These are phyloP conservation scores for Drosophila neocordata DNA, from an alignment of 1,140 invertebrate species.

Conservation along the genomic window DNA sequence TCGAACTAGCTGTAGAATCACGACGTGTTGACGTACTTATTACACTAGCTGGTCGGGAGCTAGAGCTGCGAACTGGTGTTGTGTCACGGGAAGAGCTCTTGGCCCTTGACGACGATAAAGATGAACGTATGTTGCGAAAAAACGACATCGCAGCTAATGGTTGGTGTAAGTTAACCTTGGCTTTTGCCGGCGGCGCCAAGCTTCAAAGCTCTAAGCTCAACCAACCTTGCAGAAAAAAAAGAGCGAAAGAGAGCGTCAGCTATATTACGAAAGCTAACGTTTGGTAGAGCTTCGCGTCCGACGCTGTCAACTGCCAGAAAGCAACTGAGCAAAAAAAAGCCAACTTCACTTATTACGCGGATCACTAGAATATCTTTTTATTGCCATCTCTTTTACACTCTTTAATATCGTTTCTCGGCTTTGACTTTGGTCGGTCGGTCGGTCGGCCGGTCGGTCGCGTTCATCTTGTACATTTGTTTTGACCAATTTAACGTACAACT, in stretches of 20 bases:
- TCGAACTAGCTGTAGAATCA: slow-evolving; percentile 65
- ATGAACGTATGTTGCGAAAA: slow-evolving; percentile 77
- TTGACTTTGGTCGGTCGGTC: slow-evolving; percentile 31
- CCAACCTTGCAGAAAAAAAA: slow-evolving; percentile 26
- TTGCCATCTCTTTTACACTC: slow-evolving; percentile 8
- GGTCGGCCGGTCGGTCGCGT: slow-evolving; percentile 25
- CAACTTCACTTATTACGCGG: slow-evolving; percentile 71
- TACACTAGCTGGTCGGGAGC: slow-evolving; percentile 69
- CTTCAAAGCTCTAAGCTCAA: slow-evolving; percentile 18
- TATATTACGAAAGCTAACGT: too few species aligned
- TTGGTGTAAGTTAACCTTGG: slow-evolving; percentile 24
- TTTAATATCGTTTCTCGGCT: slow-evolving; percentile 26
- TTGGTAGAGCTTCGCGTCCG: slow-evolving; percentile 28
- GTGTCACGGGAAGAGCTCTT: slow-evolving; percentile 76
- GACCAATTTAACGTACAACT: slow-evolving; percentile 75
- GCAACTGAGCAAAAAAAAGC: slow-evolving; percentile 54
- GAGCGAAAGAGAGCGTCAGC: slow-evolving; percentile 16
- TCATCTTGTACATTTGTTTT: slow-evolving; percentile 54
- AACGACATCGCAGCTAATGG: slow-evolving; percentile 67
- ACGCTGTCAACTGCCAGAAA: slow-evolving; percentile 59
- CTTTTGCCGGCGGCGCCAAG: slow-evolving; percentile 25
- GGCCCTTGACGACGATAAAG: slow-evolving; percentile 67
- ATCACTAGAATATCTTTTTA: slow-evolving; percentile 68
- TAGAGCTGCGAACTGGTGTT: slow-evolving; percentile 63
- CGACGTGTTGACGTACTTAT: slow-evolving; percentile 51